Conservation (phyloP, 2,888 invertebrate genomes). For the Meloe dianella region DNA sequence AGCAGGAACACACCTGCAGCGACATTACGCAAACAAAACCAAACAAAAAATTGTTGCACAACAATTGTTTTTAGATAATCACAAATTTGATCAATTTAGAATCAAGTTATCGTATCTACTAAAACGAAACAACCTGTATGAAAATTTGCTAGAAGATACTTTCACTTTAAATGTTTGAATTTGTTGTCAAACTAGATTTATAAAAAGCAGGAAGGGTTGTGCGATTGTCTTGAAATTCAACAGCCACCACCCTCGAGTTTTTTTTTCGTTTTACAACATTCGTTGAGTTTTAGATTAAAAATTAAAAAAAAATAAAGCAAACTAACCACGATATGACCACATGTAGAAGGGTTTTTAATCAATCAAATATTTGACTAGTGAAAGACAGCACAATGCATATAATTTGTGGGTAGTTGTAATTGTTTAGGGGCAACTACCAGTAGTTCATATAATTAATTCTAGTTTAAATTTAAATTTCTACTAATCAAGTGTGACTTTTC, state of each 20-base stretch:
- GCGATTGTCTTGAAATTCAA: background rate
- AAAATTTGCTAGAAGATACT: background rate
- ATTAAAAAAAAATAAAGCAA: background rate
- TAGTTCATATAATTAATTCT: background rate
- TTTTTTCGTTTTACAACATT: background rate
- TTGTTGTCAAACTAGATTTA: background rate
- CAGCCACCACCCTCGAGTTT: background rate
- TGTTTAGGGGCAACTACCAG: background rate
- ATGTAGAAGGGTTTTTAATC: conserved; percentile 43
- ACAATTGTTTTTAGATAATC: background rate
- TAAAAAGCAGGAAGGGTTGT: background rate
- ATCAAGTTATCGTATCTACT: background rate
- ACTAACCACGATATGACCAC: background rate
- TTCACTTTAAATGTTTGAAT: background rate
- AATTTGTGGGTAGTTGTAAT: conserved; percentile 32
- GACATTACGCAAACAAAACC: too few species aligned
- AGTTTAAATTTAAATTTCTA: background rate
- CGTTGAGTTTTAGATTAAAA: background rate
- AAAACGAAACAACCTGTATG: background rate
- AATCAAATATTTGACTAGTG: conserved; percentile 48
- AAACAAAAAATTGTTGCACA: background rate
- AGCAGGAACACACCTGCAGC: background rate
- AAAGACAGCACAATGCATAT: conserved; percentile 37
- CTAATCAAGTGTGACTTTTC: background rate
- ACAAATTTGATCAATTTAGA: background rate